Percentiles rank a stretch among this genome's conserved stretches.
phyloP scores from a whole-genome alignment of 2,113 vertebrate species.

The Myiozetetes cayanensis region DNA sequence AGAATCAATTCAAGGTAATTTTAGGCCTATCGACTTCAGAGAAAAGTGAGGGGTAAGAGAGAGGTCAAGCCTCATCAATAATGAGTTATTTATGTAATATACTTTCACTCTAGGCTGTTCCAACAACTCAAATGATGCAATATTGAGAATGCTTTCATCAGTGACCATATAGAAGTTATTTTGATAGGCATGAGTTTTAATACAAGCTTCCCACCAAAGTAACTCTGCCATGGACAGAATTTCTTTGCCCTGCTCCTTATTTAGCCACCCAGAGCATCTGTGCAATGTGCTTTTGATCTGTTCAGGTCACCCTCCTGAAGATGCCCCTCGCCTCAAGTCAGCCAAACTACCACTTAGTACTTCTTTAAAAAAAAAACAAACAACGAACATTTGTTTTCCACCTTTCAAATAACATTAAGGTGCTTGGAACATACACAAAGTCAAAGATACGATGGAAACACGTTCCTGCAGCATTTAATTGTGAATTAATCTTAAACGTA shows the following conservation, averaged over 20 bases:
- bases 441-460: not conserved
- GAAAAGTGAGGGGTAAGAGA: not conserved
- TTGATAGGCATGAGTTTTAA: not conserved
- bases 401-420: not conserved
- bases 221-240: not conserved
- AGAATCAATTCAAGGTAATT: not conserved
- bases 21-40: not conserved
- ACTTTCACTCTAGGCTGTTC: not conserved
- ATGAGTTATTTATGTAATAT: not conserved
- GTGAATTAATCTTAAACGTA: not conserved
- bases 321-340: not conserved
- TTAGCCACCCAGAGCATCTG: not conserved
- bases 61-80: not conserved
- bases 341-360: not conserved
- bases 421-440: not conserved
- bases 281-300: not conserved
- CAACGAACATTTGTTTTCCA: not conserved
- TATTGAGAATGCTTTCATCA: not conserved
- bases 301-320: not conserved
- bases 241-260: not conserved
- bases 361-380: not conserved
- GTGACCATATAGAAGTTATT: not conserved
- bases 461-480: not conserved
- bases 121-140: not conserved
- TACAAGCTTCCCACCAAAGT: not conserved